Conservation (phyloP, 2,113 vertebrate species). For the Pedionomus torquatus region DNA sequence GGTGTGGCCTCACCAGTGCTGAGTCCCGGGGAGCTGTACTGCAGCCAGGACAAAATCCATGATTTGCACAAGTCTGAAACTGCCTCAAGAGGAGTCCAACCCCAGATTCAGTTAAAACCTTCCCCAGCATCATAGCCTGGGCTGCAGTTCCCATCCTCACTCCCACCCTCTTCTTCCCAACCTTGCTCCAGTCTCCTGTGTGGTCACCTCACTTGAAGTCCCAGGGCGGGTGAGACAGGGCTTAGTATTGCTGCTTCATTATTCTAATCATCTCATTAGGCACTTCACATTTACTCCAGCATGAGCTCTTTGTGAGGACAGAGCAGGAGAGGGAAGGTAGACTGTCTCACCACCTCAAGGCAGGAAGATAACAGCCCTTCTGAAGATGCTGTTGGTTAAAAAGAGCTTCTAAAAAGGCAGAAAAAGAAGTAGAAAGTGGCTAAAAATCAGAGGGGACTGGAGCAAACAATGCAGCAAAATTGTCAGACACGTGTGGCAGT, state of each 20-base stretch:
- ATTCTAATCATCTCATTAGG: background rate
- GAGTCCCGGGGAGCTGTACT: too few relatives aligned
- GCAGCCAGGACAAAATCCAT: background rate
- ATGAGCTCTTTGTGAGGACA: background rate
- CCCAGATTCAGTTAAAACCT: too few relatives aligned
- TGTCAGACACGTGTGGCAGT: background rate
- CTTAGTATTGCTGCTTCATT: background rate
- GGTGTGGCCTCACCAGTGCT: too few relatives aligned
- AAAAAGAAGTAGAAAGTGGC: background rate
- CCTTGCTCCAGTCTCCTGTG: background rate
- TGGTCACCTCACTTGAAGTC: accelerated
- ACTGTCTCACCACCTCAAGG: background rate
- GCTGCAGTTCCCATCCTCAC: background rate
- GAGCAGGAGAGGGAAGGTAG: background rate
- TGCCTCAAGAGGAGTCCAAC: background rate
- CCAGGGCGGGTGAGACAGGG: too few relatives aligned
- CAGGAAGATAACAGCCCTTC: background rate
- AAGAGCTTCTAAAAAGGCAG: background rate
- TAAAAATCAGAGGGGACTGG: background rate
- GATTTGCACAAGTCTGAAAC: background rate
- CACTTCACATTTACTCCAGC: background rate
- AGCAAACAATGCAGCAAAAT: background rate
- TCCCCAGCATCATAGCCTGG: background rate
- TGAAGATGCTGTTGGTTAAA: background rate
- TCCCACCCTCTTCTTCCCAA: background rate